Percentiles rank a stretch among this genome's conserved stretches.
These are phyloP conservation scores for Syrista parreyssii DNA, from an alignment of 2,888 invertebrate genomes.

Conservation along the genomic window DNA sequence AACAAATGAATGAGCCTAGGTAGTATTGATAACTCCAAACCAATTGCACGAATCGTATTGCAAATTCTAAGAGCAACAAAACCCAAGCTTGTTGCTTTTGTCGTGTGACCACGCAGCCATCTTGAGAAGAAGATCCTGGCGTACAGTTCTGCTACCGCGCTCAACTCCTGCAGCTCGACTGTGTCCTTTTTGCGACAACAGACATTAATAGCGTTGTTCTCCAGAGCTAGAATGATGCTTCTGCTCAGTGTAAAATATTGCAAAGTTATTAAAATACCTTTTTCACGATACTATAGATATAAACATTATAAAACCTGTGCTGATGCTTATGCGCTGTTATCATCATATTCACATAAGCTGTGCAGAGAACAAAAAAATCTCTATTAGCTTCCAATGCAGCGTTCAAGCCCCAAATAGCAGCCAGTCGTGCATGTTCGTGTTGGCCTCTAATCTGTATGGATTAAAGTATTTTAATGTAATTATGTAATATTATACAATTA, in stretches of 20 bases:
- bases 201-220: constrained; percentile 63
- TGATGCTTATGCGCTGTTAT: constrained; percentile 57
- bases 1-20: constrained; percentile 63
- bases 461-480: not conserved
- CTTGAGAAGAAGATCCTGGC: constrained; percentile 65
- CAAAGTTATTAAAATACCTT: not conserved
- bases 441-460: constrained; percentile 47
- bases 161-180: constrained; percentile 66
- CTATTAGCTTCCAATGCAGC: constrained; percentile 68
- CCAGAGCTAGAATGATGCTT: constrained; percentile 53
- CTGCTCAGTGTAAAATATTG: constrained; percentile 29
- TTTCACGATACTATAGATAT: too few species aligned
- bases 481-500: constrained; percentile 7
- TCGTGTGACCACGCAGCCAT: constrained; percentile 60
- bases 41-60: constrained; percentile 52
- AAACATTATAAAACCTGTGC: constrained; percentile 35
- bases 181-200: constrained; percentile 59
- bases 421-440: constrained; percentile 68
- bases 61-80: constrained; percentile 61
- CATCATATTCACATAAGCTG: constrained; percentile 70
- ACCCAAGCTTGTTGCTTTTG: constrained; percentile 62
- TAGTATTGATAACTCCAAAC: constrained; percentile 54
- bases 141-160: constrained; percentile 65
- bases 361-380: constrained; percentile 69
- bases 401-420: constrained; percentile 71